Evolutionary conservation across 1,140 invertebrate genomes (phyloP).

Genomic region (Drosophila repletoides): DNA sequence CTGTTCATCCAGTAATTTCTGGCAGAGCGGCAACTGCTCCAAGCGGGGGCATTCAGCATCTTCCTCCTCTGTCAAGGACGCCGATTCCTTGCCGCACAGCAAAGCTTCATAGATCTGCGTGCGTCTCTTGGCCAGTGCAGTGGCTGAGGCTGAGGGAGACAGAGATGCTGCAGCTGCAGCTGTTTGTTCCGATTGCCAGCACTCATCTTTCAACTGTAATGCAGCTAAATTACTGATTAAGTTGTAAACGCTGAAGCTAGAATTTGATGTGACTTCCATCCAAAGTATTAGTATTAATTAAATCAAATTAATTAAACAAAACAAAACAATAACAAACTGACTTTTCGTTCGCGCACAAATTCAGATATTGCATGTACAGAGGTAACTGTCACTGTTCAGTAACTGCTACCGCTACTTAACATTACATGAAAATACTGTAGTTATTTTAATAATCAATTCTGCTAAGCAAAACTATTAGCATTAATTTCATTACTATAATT

Average conservation of each 20-base stretch:
- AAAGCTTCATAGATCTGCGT: conserved; percentile 46
- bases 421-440: too few relatives aligned
- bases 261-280: conserved; percentile 32
- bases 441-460: too few relatives aligned
- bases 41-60: background rate
- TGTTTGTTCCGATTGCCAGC: conserved; percentile 5
- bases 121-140: conserved; percentile 36
- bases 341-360: too few relatives aligned
- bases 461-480: too few relatives aligned
- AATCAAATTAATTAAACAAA: conserved; percentile 7
- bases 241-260: conserved; percentile 21
- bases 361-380: too few relatives aligned
- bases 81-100: background rate
- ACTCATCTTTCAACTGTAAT: conserved; percentile 21
- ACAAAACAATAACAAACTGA: background rate
- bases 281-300: background rate
- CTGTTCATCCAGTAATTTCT: background rate
- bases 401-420: too few relatives aligned
- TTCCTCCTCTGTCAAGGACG: too few relatives aligned
- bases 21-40: background rate
- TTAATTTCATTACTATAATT: too few relatives aligned
- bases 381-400: background rate
- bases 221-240: conserved; percentile 42
- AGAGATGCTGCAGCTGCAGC: conserved; percentile 9
- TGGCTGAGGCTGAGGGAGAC: background rate